phyloP scores from a whole-genome alignment of 2,113 vertebrate genomes.

The Xenus cinereus region DNA sequence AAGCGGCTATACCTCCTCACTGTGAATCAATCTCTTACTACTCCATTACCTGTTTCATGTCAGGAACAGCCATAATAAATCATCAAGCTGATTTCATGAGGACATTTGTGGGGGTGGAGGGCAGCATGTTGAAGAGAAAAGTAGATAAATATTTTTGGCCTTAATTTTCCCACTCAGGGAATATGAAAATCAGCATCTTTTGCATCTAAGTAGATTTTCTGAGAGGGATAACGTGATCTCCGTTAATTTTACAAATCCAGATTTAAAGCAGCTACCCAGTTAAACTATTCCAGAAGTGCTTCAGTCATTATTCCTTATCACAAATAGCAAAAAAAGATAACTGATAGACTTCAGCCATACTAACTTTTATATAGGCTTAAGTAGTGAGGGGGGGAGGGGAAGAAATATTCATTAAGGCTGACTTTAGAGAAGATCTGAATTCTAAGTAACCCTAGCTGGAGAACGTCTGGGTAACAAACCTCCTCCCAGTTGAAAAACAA shows the following conservation, averaged over 20 bases:
- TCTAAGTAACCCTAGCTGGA: not conserved
- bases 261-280: not conserved
- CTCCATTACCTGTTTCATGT: not conserved
- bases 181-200: not conserved
- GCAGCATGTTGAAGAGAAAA: not conserved
- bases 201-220: not conserved
- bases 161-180: not conserved
- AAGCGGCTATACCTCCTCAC: not conserved
- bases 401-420: not conserved
- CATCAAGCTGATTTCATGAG: not conserved
- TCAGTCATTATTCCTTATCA: not conserved
- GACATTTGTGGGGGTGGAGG: not conserved
- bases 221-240: not conserved
- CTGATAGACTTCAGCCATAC: not conserved
- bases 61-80: not conserved
- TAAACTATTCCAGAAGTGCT: not conserved
- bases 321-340: not conserved
- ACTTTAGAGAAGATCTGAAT: not conserved
- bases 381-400: rapidly evolving
- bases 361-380: not conserved
- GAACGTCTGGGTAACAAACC: not conserved
- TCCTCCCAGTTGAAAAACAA: not conserved
- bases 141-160: not conserved
- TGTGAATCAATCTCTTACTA: not conserved
- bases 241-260: not conserved